Percentiles rank a stretch among this genome's conserved stretches.
These are phyloP conservation scores for Drosophila murphyi DNA, from an alignment of 1,140 invertebrate species.

Conservation along the genomic window DNA sequence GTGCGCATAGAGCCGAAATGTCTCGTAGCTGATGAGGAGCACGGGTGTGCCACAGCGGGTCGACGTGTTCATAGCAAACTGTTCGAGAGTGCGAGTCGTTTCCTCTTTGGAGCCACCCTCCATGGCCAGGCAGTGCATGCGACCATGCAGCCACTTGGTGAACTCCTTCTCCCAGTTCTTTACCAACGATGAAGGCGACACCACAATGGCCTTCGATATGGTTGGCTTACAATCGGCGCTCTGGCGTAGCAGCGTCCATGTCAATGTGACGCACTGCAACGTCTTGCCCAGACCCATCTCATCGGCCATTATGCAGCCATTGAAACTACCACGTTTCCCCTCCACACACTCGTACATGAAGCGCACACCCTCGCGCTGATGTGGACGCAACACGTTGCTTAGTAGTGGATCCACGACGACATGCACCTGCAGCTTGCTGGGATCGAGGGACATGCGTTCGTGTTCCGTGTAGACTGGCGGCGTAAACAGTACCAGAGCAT, in stretches of 20 bases:
- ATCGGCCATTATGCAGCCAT: conserved; percentile 99
- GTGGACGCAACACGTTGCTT: conserved; percentile 95
- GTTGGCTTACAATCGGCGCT: conserved; percentile 93
- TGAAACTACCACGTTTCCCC: conserved; percentile 91
- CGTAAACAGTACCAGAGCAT: conserved; percentile 95
- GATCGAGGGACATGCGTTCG: conserved; percentile 72
- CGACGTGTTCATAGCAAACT: conserved; percentile 89
- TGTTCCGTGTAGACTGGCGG: conserved; percentile 90
- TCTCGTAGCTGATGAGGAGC: conserved; percentile 99
- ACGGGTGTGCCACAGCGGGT: conserved; percentile 93
- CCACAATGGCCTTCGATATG: conserved; percentile 97
- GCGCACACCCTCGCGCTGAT: conserved; percentile 99
- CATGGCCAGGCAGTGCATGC: conserved; percentile 94
- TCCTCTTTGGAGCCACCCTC: conserved; percentile 96
- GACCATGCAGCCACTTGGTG: conserved; percentile 96
- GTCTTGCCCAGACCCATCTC: conserved; percentile 99
- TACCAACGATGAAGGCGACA: conserved; percentile 98
- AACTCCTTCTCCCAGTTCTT: conserved; percentile 99
- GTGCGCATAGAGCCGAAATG: conserved; percentile 96
- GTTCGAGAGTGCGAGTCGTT: conserved; percentile 93
- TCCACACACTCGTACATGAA: conserved; percentile 99
- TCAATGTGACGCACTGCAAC: conserved; percentile 97
- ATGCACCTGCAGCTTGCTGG: conserved; percentile 90
- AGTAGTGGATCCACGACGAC: conserved; percentile 97
- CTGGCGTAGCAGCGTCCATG: conserved; percentile 97